Evolutionary conservation across 2,888 invertebrate species (phyloP), one percentile per base, ranked within the genome.

Genomic region (Altica lythri): DNA sequence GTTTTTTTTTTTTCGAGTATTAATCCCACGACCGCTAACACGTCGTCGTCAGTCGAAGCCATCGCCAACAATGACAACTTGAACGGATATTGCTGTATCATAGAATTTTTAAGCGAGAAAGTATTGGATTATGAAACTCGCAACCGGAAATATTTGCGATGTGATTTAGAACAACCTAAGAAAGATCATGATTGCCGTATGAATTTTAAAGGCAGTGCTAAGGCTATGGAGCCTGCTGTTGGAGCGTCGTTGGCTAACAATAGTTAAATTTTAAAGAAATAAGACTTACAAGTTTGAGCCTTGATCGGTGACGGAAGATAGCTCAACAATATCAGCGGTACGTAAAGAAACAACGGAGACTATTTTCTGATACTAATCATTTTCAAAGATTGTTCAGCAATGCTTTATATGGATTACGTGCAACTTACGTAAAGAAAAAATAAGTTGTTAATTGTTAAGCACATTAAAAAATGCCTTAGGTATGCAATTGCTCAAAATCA

Each of bases 181-280:
- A 18, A 32, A 1, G 56, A 65, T 25, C 69, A 69, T 45, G 66
- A 68, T 38, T 69, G 67, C 30, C 51, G 68, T 4, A 16, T 53
- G 37, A 68, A 69, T 42, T 68, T 66, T 32, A 6, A 27, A 4
- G 68, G 65, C 4, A 70, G 68, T 48, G 66, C 68, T 0, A 68
- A 71, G 54, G 64, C 66, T 0, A 69, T 69, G 68, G 66, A 70
- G 45, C 47, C 68, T 9, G 51, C 63, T 48, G 62, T 59, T 3
- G 67, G 61, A 2, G 62, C 56, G 5, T 17, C 57, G 32, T 17
- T 68, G 13, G 45, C 61, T 4, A 63, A 60, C 40, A 32, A 48
- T 2, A 66, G 64, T 44, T 35, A 12, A 8, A 2, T 37, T 17
- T 10, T 37, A 4, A 37, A 37, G 17, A 17, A 37, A 2, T 4